phyloP scores from a whole-genome alignment of 2,888 invertebrate species.

The Chrysodeixis includens region DNA sequence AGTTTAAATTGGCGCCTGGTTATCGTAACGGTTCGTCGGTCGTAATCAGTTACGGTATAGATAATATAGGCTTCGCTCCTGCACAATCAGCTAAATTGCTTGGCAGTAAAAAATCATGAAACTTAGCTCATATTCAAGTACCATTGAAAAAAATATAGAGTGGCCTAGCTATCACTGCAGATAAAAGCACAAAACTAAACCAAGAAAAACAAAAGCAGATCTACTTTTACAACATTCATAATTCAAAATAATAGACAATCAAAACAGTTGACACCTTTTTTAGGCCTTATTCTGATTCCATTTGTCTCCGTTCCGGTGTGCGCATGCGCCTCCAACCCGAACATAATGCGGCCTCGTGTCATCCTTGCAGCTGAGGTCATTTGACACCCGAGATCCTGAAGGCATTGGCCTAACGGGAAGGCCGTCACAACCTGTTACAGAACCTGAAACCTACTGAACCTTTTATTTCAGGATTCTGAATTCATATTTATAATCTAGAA shows the following conservation, averaged over 20 bases:
- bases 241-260: slow-evolving; percentile 14
- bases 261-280: slow-evolving; percentile 44
- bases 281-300: slow-evolving; percentile 31
- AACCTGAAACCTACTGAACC: too few species aligned
- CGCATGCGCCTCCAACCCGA: slow-evolving; percentile 58
- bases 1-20: too few species aligned
- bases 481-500: not conserved
- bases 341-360: slow-evolving; percentile 54
- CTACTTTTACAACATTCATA: not conserved
- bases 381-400: slow-evolving; percentile 70
- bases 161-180: too few species aligned
- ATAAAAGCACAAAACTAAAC: too few species aligned
- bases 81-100: too few species aligned
- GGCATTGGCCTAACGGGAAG: slow-evolving; percentile 68
- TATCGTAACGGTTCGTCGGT: too few species aligned
- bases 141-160: too few species aligned
- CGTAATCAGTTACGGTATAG: too few species aligned
- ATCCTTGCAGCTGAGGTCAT: slow-evolving; percentile 67
- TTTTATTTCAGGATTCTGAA: not conserved
- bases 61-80: too few species aligned
- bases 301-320: slow-evolving; percentile 55
- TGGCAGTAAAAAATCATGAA: too few species aligned
- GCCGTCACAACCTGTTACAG: slow-evolving; percentile 36
- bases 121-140: too few species aligned
- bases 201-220: not conserved